These are phyloP conservation scores for Linepithema humile DNA, from an alignment of 1,140 invertebrate genomes.

Conservation along the genomic window DNA sequence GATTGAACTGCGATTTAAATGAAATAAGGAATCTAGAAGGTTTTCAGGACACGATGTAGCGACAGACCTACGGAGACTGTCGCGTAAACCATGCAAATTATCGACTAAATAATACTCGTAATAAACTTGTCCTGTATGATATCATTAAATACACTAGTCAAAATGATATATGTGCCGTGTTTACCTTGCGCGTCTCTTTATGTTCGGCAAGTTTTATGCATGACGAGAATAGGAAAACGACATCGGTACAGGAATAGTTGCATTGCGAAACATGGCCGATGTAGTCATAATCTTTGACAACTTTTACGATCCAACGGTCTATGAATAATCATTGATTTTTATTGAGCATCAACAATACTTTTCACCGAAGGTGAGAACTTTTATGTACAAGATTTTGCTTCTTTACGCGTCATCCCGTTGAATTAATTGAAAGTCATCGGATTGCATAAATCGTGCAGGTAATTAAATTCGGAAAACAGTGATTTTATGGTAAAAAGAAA, in stretches of 20 bases:
- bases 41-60: background rate
- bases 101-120: slow-evolving; percentile 66
- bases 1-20: slow-evolving; percentile 31
- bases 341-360: background rate
- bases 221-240: background rate
- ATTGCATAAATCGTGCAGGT: background rate
- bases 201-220: background rate
- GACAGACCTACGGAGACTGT: slow-evolving; percentile 43
- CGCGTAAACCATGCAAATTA: slow-evolving; percentile 58
- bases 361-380: background rate
- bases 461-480: background rate
- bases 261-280: background rate
- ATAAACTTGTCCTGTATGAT: slow-evolving; percentile 76
- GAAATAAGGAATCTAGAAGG: background rate
- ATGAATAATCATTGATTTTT: slow-evolving; percentile 13
- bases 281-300: background rate
- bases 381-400: background rate
- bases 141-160: slow-evolving; percentile 79
- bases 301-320: background rate
- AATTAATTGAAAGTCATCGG: background rate
- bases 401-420: background rate
- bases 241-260: background rate
- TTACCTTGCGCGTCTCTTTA: slow-evolving; percentile 20
- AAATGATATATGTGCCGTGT: slow-evolving; percentile 57
- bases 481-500: background rate